Conservation (phyloP, 1,140 invertebrate species). For the Pemphigus obesinymphae region DNA sequence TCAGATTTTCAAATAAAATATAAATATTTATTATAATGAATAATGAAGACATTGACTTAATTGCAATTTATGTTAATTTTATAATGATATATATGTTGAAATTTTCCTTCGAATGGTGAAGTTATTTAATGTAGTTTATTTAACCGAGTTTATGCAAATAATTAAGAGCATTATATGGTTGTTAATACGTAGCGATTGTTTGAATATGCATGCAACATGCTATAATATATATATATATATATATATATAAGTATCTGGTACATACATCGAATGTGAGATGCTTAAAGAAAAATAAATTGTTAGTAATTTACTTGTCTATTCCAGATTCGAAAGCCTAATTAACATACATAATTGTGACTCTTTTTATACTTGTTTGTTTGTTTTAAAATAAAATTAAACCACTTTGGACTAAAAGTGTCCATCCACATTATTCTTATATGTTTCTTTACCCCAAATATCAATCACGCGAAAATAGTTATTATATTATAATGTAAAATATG, state of each 20-base stretch:
- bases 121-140: neutral
- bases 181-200: neutral
- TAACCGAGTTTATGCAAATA: neutral
- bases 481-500: no score
- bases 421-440: neutral
- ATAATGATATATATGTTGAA: neutral
- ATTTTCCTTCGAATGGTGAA: neutral
- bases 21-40: neutral
- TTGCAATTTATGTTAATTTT: neutral
- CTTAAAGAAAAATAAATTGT: neutral
- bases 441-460: neutral
- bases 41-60: neutral
- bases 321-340: neutral
- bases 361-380: neutral
- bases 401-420: neutral
- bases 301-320: conserved; percentile 4
- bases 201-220: neutral
- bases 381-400: neutral
- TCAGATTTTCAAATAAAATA: no score
- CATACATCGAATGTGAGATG: neutral
- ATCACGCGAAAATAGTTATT: neutral
- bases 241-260: no score
- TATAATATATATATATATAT: no score
- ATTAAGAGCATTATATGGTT: neutral
- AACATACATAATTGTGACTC: neutral